Base-by-base conservation (phyloP, 2,888 invertebrate genomes). In the Lysandra coridon region DNA sequence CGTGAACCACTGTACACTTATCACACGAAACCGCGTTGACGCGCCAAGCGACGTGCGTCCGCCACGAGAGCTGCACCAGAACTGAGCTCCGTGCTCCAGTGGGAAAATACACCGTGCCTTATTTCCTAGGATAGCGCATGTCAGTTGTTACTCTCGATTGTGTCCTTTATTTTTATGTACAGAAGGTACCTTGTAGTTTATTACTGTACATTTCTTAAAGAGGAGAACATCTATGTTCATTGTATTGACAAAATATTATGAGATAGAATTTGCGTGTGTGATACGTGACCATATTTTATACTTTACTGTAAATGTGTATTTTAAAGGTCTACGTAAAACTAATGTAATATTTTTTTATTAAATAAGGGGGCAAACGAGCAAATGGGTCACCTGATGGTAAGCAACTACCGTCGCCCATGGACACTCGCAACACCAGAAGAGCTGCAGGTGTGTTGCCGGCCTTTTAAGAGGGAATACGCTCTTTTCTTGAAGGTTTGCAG, bases 111-210 rank as follows among this genome's bases (percentile, higher is more conserved):
- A 90, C 89, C 83, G 84, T 84, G 84, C 84, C 82, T 80, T 81
- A 81, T 82, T 81, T 85, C 82, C 80, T 74, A 85, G 81, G 85
- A 89, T 82, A 85, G 84, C 88, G 82, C 85, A 90, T 86, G 86
- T 85, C 82, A 76, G 75, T 4, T 30, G 30, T 33, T 2, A 17
- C 0, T 79, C 49, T 60, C 62, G 0, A 85, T 80, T 83, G 79
- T 80, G 49, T 57, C 79, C 80, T 80, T 78, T 82, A 75, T 23
- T 0, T 0, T 0, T 2, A 0, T 17, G 1, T 0, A 0, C 0
- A 17, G 77, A 79, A 81, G 80, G 82, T 80, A 12, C 2, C 5
- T 57, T 79, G 80, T 83, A 3, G 1, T 30, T 49, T 78, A 78
- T 2, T 4, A 4, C 4, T 0, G 23, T 1, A 69, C 30, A 30